Conservation (phyloP, 2,797 vertebrate species). For the Xenops minutus region DNA sequence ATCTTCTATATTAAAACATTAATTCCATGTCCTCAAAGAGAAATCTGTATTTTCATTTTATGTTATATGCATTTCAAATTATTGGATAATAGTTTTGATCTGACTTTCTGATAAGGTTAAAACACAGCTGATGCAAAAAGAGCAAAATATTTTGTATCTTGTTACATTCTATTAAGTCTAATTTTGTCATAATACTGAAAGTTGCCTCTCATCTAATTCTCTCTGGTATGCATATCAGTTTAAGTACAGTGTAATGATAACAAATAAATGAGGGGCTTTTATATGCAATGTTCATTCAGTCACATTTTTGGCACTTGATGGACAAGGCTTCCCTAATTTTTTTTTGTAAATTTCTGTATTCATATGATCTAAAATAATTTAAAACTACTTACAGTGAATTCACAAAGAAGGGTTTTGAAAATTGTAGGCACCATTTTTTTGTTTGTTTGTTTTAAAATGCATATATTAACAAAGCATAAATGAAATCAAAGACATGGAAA, state of each 20-base stretch:
- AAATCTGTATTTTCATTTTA: not conserved
- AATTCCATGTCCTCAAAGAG: not conserved
- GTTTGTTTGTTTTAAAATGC: not conserved
- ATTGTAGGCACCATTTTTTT: not conserved
- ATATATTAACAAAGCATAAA: not conserved
- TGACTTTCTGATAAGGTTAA: slow-evolving; percentile 43
- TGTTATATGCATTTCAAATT: slow-evolving; percentile 22
- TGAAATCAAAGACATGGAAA: not conserved
- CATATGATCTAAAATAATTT: not conserved
- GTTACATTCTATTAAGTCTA: not conserved
- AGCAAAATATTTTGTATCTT: not conserved
- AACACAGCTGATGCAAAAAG: slow-evolving; percentile 20
- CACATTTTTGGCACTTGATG: not conserved
- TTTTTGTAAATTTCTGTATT: not conserved
- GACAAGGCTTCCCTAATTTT: not conserved
- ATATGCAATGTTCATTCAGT: not conserved
- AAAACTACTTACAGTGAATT: not conserved
- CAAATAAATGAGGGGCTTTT: not conserved
- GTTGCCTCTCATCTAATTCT: not conserved
- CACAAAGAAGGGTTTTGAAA: not conserved
- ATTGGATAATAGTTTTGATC: slow-evolving; percentile 11
- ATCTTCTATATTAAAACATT: slow-evolving; percentile 8
- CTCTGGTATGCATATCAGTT: not conserved
- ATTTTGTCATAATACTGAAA: not conserved
- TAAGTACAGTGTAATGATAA: not conserved